phyloP scores from a whole-genome alignment of 1,140 invertebrate genomes.

The Drosophila elegans region DNA sequence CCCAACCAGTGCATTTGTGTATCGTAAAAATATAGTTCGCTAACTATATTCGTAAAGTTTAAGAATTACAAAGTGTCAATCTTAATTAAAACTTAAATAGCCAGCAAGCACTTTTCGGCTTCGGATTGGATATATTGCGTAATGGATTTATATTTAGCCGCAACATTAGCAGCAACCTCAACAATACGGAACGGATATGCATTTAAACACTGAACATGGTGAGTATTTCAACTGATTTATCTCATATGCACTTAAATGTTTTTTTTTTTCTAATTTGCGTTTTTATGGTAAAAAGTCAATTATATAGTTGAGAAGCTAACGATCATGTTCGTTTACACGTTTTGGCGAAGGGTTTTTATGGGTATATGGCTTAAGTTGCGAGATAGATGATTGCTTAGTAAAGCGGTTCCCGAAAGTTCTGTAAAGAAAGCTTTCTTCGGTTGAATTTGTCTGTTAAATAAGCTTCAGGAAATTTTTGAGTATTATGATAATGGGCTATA shows the following conservation, averaged over 20 bases:
- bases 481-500: neutral
- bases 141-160: constrained; percentile 78
- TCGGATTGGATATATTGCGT: constrained; percentile 77
- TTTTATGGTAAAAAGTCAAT: constrained; percentile 9
- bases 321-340: neutral
- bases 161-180: constrained; percentile 55
- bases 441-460: neutral
- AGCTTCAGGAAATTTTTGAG: constrained; percentile 12
- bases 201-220: constrained; percentile 74
- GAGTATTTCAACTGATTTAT: constrained; percentile 42
- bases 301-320: constrained; percentile 4
- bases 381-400: neutral
- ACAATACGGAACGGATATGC: constrained; percentile 70
- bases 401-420: constrained; percentile 55
- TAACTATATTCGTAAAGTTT: constrained; percentile 31
- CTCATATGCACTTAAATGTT: neutral
- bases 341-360: constrained; percentile 6
- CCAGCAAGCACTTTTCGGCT: constrained; percentile 16
- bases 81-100: constrained; percentile 32
- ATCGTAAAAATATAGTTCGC: constrained; percentile 13
- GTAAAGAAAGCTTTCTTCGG: constrained; percentile 43
- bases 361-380: neutral
- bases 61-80: constrained; percentile 33
- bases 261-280: neutral
- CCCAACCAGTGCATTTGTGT: constrained; percentile 57